Base-by-base conservation (phyloP, 2,888 invertebrate species). In the Biston betularia region DNA sequence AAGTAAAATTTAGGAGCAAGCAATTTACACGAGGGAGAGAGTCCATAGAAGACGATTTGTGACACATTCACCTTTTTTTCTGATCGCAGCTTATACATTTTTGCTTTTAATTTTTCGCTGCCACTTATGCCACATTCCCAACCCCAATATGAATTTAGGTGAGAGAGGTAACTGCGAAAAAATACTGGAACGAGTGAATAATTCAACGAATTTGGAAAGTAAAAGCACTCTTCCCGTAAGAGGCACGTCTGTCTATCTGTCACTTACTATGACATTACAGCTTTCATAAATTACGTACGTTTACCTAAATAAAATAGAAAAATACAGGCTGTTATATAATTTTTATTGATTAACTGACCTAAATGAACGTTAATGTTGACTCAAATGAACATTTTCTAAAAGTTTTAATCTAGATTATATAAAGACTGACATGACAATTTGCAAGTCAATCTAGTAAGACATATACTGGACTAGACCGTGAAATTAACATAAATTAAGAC, bases 191-290 rank as follows among this genome's bases (percentile, higher is more conserved):
- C 73, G 69, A 68, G 77, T 89, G 81, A 89, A 89, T 90, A 80
- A 89, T 90, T 89, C 84, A 87, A 79, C 74, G 82, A 78, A 83
- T 86, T 82, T 77, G 74, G 79, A 86, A 89, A 89, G 88, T 89
- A 85, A 90, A 88, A 87, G 87, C 86, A 80, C 81, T 84, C 75
- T 81, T 77, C 74, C 73, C 73, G 72, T 75, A 75, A 62, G 80
- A 79, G 78, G 80, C 80, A 75, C 83, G 88, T 89, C 90, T 79
- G 80, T 90, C 85, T 68, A 70, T 65, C 86, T 90, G 90, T 89
- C 90, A 90, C 89, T 90, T 90, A 89, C 79, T 87, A 85, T 86
- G 88, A 86, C 86, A 83, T 77, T 72, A 78, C 77, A 76, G 73
- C 78, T 73, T 60, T 69, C 71, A 73, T 74, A 80, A 82, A 82